Base-by-base conservation (phyloP, 1,140 invertebrate species). In the Eupeodes corollae region DNA sequence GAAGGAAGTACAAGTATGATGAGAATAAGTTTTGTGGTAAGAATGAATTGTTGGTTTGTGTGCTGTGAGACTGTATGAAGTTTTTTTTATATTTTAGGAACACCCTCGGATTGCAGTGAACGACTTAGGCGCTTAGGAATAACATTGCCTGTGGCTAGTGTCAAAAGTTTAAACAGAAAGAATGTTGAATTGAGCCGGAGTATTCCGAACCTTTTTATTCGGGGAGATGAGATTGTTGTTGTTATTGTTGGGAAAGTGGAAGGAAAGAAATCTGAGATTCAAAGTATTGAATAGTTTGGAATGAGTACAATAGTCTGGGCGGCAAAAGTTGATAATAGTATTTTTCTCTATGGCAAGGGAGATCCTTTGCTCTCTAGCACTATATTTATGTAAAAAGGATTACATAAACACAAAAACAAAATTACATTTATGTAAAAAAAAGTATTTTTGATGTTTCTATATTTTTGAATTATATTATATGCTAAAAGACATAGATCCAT, bases 171-270 rank as follows among this genome's bases (percentile, higher is more conserved):
- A 1, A 75, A 78, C 16, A 72, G 75, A 42, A 82, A 81, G 41
- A 64, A 73, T 34, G 83, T 83, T 58, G 76, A 80, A 57, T 81
- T 84, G 60, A 73, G 77, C 21, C 73, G 89, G 44, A 76, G 86
- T 66, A 70, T 91, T n/a, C 76, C 80, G 34, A 86, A 92, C 67
- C 54, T 92, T 51, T 67, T 95, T 58, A 69, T 93, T 40, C 75
- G 90, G 48, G 91, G 91, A 16, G 89, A 93, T 66, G 87, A 91
- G 67, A 76, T 93, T 21, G 88, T 59, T 35, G 47, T 66, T 51
- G 35, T 16, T 5, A 16, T 11, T 11, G 35, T 35, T 47, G 53
- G 51, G 52, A 52, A 56, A 33, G 46, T 12, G 16, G 56, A 48
- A 19, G 21, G 42, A 44, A 51, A 44, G 42, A 41, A 18, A 51